Percentiles rank a stretch among this genome's conserved stretches.
Conservation (phyloP, 2,113 vertebrate species). For the Microcebus murinus region DNA sequence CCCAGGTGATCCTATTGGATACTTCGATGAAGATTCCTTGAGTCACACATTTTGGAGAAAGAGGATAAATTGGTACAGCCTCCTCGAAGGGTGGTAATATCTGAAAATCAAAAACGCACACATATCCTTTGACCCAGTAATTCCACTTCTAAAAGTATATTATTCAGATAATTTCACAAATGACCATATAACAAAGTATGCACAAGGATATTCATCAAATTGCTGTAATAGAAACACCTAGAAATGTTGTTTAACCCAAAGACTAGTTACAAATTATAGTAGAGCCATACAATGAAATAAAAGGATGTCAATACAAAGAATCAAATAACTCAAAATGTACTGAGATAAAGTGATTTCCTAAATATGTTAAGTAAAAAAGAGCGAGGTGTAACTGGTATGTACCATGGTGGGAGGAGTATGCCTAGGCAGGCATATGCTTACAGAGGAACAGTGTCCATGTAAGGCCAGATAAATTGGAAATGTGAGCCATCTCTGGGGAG, state of each 20-base stretch:
- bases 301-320: constrained; percentile 18
- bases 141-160: constrained; percentile 27
- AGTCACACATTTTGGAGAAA: neutral
- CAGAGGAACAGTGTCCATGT: neutral
- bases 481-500: neutral
- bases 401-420: neutral
- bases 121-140: constrained; percentile 16
- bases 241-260: constrained; percentile 32
- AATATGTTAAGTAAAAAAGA: neutral
- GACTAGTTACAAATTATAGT: constrained; percentile 24
- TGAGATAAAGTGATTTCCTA: neutral
- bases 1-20: neutral
- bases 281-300: neutral
- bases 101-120: constrained; percentile 28
- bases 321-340: neutral
- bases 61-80: neutral
- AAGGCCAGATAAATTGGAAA: constrained; percentile 17
- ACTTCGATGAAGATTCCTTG: neutral
- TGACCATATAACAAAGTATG: neutral
- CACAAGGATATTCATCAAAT: constrained; percentile 39
- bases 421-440: neutral
- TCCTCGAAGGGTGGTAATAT: neutral
- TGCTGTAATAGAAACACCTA: neutral
- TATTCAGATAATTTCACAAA: neutral
- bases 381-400: neutral